Conservation (phyloP, 2,113 vertebrate species). For the Lagopus leucura region DNA sequence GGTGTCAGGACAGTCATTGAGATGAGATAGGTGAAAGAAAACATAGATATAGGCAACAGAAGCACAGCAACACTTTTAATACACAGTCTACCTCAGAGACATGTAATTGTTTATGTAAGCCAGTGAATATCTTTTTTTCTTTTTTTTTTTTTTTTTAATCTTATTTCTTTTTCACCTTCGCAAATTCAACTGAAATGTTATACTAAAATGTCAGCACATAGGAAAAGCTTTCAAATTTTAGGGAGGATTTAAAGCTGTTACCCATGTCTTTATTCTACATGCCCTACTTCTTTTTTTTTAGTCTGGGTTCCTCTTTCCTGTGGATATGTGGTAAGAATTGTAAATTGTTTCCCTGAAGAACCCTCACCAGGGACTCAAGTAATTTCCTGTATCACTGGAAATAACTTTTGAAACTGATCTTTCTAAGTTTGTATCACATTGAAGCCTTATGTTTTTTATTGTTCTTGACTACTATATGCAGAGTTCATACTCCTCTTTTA, state of each 20-base stretch:
- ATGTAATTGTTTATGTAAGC: background rate
- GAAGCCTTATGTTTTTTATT: background rate
- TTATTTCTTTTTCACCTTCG: background rate
- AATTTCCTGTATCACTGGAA: background rate
- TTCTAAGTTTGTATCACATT: background rate
- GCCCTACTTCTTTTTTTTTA: background rate
- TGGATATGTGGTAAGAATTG: background rate
- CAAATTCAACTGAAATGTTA: background rate
- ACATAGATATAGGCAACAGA: background rate
- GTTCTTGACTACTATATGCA: accelerated
- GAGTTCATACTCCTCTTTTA: background rate
- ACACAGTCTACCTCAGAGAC: background rate
- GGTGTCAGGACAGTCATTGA: background rate
- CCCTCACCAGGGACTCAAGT: background rate
- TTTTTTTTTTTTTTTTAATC: accelerated
- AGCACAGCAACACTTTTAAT: background rate
- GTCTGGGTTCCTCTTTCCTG: background rate
- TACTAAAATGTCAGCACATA: background rate
- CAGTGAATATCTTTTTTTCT: no score
- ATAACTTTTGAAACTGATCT: background rate
- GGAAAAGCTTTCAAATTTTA: background rate
- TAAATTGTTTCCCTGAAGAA: background rate
- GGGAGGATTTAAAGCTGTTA: accelerated
- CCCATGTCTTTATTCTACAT: background rate
- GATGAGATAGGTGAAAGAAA: background rate